Base-by-base conservation (phyloP, 2,113 vertebrate genomes). In the Microtus ochrogaster region DNA sequence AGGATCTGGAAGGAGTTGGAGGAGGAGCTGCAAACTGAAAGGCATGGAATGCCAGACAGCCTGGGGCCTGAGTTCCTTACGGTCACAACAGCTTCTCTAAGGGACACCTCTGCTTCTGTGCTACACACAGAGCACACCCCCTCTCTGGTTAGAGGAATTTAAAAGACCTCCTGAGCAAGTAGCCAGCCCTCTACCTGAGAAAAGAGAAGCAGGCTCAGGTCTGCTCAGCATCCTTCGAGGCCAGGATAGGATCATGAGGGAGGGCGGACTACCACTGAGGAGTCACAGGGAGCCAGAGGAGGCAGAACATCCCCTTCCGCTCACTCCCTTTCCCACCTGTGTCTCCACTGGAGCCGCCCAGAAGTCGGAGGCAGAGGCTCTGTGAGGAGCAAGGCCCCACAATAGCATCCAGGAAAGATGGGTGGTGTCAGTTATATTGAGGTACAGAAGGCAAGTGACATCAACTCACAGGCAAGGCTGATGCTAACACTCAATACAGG, bases 21-120 rank as follows among this genome's bases (percentile, higher is more conserved):
- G n/a, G 58, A 83, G 4, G 81, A 52, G 4, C 6, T 7, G 0
- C 5, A 4, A 1, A 8, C 36, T 2, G 1, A 33, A 21, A 52
- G 26, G 39, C 2, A 21, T 6, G 3, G 7, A 5, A 22, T 0
- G 0, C 2, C 2, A 9, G 0, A 16, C 0, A 5, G n/a, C 14
- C 9, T 1, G 1, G 4, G 33, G 19, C 10, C 9, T 41, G 33
- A 58, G 30, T 30, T 24, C 2, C 14, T 13, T 44, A 36, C 3
- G n/a, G 8, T 0, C 5, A 2, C 8, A 8, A 3, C n/a, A 2
- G 0, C 22, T 19, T 63, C 63, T 44, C n/a, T 22, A 4, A 14
- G 21, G 21, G 36, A 26, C 9, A 7, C 49, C n/a, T 49, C 10
- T 58, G 55, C 55, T 7, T 82, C 8, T 9, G 33, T 4, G 0